Evolutionary conservation across 2,888 invertebrate species (phyloP), one percentile per base, ranked within the genome.

Genomic region (Andrena hattorfiana): DNA sequence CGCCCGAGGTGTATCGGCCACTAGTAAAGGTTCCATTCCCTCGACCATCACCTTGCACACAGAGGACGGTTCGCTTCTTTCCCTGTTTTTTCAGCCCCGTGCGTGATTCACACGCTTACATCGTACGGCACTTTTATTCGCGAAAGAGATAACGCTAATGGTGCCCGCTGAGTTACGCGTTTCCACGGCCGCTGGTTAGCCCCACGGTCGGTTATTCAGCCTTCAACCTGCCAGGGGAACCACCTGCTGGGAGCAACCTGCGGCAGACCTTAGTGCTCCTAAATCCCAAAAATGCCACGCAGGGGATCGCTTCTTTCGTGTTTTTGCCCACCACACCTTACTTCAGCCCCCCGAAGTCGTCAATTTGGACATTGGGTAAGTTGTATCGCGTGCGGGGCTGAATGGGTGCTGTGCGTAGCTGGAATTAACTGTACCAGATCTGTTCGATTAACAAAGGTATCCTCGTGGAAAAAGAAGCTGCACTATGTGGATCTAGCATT

Each of bases 101-200:
- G 81, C 77, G 86, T 87, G 89, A 89, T 88, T 90, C 90, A 87
- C 89, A 85, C 88, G 75, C 79, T 81, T 80, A 81, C 83, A 81
- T 81, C 82, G 83, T 80, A 59, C 64, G 67, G 78, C 77, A 81
- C 79, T 86, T 89, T 83, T 85, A 75, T 73, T 85, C 80, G 79
- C 84, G 74, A 69, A 80, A 66, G 78, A 89, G 91, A 92, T 90
- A 92, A 90, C 88, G 89, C 88, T 93, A 93, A 93, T 93, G 92
- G 90, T 81, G 86, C 87, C 84, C 89, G 91, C 89, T 92, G 92
- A 92, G 91, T 92, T 92, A 92, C 92, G 92, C 90, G 89, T 79
- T 87, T 83, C 83, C 87, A 85, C 76, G 85, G 84, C 54, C 74
- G 63, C 85, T 70, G 81, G 80, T 88, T 88, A 88, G 86, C 88